Evolutionary conservation across 2,113 vertebrate species (phyloP), one percentile per base, ranked within the genome.

Genomic region (Perccottus glenii): DNA sequence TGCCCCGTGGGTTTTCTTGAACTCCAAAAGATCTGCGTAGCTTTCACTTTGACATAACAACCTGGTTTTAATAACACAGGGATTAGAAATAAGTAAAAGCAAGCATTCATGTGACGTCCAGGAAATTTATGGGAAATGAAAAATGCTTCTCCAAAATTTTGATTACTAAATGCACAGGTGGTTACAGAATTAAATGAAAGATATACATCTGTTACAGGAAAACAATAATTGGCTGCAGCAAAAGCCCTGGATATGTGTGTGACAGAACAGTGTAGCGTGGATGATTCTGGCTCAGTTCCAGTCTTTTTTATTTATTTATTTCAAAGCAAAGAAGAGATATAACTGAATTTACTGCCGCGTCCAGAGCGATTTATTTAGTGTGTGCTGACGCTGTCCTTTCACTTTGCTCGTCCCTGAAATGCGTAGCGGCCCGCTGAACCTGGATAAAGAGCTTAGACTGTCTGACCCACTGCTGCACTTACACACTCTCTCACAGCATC

Each of bases 381-480:
- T 81, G 64, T 84, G 88, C 86, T 89, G 89, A 90, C 69, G 73
- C 78, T 81, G 78, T 83, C 80, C 86, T 86, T 90, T 88, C 77
- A 49, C 82, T 85, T 85, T 80, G 70, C 77, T 84, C 33, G 64
- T 80, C 66, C 55, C 62, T 77, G 35, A 82, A 83, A 83, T 85
- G 82, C 74, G 80, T 58, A 72, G 75, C 64, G 4, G 73, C 67
- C 60, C 73, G 66, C 84, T 90, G 85, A 87, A 89, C 80, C 83
- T 85, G 89, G 87, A 91, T 92, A 86, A 92, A 90, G 86, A 88
- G 91, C 90, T 92, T 88, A 92, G 87, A 75, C 86, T 81, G 91
- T 92, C 92, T 93, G 91, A 91, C 91, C 91, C 88, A 85, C 80
- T 91, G 78, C 68, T 78, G 69, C 73, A 60, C 70, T 64, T 46